phyloP scores from a whole-genome alignment of 2,797 vertebrate species.

The Neostethus bicornis region DNA sequence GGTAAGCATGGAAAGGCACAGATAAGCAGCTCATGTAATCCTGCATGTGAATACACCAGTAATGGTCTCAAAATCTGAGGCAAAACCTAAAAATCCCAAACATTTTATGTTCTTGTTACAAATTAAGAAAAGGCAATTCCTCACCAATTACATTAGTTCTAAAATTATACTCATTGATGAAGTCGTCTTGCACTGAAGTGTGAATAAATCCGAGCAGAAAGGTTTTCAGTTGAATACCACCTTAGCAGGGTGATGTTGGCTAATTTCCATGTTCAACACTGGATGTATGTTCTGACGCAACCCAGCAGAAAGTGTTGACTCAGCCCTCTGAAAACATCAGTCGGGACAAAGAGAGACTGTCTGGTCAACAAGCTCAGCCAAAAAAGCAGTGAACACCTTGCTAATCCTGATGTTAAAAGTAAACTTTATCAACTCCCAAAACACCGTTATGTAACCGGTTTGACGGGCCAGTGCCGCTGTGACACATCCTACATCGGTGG shows the following conservation, averaged over 20 bases:
- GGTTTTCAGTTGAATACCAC: slow-evolving; percentile 6
- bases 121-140: neutral
- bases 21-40: neutral
- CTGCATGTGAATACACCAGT: neutral
- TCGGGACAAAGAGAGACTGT: slow-evolving; percentile 71
- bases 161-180: slow-evolving; percentile 4
- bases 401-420: slow-evolving; percentile 64
- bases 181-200: slow-evolving; percentile 5
- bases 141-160: neutral
- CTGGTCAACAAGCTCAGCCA: slow-evolving; percentile 50
- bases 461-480: slow-evolving; percentile 12
- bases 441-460: slow-evolving; percentile 49
- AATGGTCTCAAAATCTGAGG: neutral
- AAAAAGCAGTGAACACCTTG: slow-evolving; percentile 59
- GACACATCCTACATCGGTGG: neutral
- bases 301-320: slow-evolving; percentile 73
- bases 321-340: slow-evolving; percentile 69
- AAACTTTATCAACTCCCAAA: slow-evolving; percentile 57
- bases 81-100: neutral
- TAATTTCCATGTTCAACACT: slow-evolving; percentile 52
- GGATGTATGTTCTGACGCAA: slow-evolving; percentile 68
- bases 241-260: slow-evolving; percentile 48
- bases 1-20: neutral
- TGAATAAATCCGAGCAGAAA: slow-evolving; percentile 18
- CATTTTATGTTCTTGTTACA: neutral